phyloP scores from a whole-genome alignment of 2,888 invertebrate genomes.

The Himalopsyche tibetana region DNA sequence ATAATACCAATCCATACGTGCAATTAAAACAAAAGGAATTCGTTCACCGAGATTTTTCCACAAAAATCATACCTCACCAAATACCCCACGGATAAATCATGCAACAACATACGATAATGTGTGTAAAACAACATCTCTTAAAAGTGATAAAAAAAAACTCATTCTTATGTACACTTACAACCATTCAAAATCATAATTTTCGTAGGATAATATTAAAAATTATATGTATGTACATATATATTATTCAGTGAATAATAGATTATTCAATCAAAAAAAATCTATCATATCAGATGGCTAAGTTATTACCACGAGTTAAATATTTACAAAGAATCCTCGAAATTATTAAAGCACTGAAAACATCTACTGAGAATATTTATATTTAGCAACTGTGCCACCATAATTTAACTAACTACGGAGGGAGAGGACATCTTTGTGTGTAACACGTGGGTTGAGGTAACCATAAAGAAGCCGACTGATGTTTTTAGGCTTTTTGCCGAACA shows the following conservation, averaged over 20 bases:
- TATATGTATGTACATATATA: not conserved
- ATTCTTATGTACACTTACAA: constrained; percentile 2
- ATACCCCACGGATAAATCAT: constrained; percentile 26
- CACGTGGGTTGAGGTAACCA: not conserved
- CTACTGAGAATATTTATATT: not conserved
- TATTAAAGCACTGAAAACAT: constrained; percentile 16
- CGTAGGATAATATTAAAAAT: not conserved
- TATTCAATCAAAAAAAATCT: not conserved
- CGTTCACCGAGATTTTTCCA: not conserved
- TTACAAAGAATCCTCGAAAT: constrained; percentile 12
- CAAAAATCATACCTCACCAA: constrained; percentile 1
- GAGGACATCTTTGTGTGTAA: not conserved
- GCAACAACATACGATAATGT: constrained; percentile 45
- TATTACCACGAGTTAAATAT: not conserved
- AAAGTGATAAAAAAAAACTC: not conserved
- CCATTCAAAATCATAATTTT: constrained; percentile 6
- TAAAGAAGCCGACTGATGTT: too few relatives aligned
- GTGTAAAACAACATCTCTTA: constrained; percentile 37
- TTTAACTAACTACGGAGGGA: constrained; percentile 6
- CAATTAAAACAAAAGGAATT: constrained; percentile 6
- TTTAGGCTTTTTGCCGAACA: too few relatives aligned
- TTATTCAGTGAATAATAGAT: not conserved
- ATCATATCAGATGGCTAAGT: not conserved
- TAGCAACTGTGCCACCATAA: not conserved
- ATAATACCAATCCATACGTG: constrained; percentile 5